Base-by-base conservation (phyloP, 2,888 invertebrate species). In the Hydroisotoma schaefferi region DNA sequence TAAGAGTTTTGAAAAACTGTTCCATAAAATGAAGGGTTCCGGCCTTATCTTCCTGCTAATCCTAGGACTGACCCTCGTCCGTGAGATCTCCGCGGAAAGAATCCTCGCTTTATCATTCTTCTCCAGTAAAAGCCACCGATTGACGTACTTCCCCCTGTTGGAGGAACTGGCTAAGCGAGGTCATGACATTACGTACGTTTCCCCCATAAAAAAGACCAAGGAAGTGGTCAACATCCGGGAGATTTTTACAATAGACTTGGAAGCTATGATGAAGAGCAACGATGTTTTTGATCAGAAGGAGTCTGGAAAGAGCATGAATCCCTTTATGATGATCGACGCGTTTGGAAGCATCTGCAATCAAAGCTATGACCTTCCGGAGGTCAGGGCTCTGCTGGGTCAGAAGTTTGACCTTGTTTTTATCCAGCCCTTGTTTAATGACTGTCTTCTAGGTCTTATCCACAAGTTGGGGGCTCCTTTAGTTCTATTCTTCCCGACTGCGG, bases 121-220 rank as follows among this genome's bases (percentile, higher is more conserved):
- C 70, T 77, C 80, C 4, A 77, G 79, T 1, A 79, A 75, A 61
- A 82, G 81, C 20, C 82, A 82, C 69, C 76, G 77, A 59, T 77
- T 80, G 58, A 74, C 79, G 73, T 73, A 80, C 29, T 77, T 77
- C 61, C 78, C 79, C 0, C 76, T 82, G 29, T 78, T 81, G 4
- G 67, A 80, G 46, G 81, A 80, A 64, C 72, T 82, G 43, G 81
- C 81, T 2, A 73, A 74, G 20, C 76, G 79, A 53, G 81, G 81
- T 0, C 81, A 82, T 66, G 80, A 81, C 69, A 80, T 82, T 1
- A 81, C 81, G 1, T 78, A 81, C 1, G 78, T 82, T 18, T 78
- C 80, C 2, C 77, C 78, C 1, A 68, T 77, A 57, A 76, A 71
- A 54, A 77, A 78, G 49, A 71, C 74, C 0, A 74, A 76, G 12